Evolutionary conservation across 1,140 invertebrate genomes (phyloP), one percentile per base, ranked within the genome.

Genomic region (Nixonia krombeini): DNA sequence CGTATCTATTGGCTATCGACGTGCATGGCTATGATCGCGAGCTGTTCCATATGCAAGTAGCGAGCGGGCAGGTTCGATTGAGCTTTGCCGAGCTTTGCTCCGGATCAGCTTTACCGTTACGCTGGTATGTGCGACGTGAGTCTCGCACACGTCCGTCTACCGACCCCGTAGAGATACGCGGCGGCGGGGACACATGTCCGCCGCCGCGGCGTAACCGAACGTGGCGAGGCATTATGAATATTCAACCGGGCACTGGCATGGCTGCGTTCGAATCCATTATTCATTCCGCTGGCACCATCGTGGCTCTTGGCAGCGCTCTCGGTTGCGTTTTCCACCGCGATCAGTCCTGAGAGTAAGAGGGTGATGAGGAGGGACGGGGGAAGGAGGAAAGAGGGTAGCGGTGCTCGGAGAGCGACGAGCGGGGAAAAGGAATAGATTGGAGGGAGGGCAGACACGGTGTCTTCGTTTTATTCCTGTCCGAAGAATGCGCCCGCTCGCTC

Each of bases 251-350:
- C 53, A 55, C 65, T 65, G 77, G 70, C 73, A 81, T 82, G 78
- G 78, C 79, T 63, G 76, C 76, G 70, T 76, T 73, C 72, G 68
- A 69, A 81, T 83, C 73, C 80, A 83, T 83, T 83, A 82, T 83
- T 83, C 80, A 83, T 82, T 73, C 62, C 40, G 49, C 56, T 72
- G 67, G 75, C 74, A 75, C 72, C 74, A 65, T 73, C 56, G 68
- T 55, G 63, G 50, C 33, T 12, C 33, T 37, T 15, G 33, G 29
- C 29, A 31, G 8, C 33, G 33, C 15, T 55, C 44, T 35, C 46
- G 41, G 67, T 59, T 51, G 61, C 66, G 66, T 74, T 76, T 78
- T 75, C 75, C 69, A 53, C 40, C 49, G 58, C 64, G 21, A 50
- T 29, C 47, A 35, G 21, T 15, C 18, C 3, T n/a, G 37, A 12